Base-by-base conservation (phyloP, 2,888 invertebrate genomes). In the Drosophila paranaensis region DNA sequence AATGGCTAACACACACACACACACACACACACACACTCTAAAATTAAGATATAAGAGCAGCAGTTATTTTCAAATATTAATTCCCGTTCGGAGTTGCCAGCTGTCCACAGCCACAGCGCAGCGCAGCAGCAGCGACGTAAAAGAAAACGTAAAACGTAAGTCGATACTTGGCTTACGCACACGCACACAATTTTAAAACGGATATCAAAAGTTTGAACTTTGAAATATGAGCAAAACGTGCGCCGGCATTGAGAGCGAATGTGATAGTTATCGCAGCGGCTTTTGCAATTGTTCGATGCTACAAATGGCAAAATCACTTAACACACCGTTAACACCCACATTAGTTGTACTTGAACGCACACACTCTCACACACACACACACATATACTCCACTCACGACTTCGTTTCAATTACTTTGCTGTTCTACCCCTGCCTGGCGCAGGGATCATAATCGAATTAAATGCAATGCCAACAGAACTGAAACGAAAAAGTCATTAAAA, bases 241-340 rank as follows among this genome's bases (percentile, higher is more conserved):
- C 77, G 79, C 81, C 64, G 88, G 39, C 84, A 72, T 83, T 61
- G 68, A 27, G 70, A 71, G 67, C 74, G 85, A 89, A 84, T 74
- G 74, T 82, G 88, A 90, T 88, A 76, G 75, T 82, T 82, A 90
- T 90, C 79, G 79, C 67, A 57, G 60, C 56, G 55, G 58, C 75
- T 71, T 73, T 66, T 58, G 55, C 77, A 80, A 84, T 83, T 79
- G 88, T 77, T 77, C 79, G 85, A 79, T 85, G 84, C 71, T 68
- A 79, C 74, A 82, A 88, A 81, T 80, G 79, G 72, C 60, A 70
- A 83, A 89, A 89, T 89, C 90, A 89, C 81, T 90, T 88, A 88
- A 82, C 87, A 90, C 83, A 79, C 83, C 84, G 88, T 91, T 90
- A 90, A 89, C 91, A 91, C 90, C 85, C 90, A 90, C 90, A 90